Evolutionary conservation across 2,113 vertebrate species (phyloP), one percentile per base, ranked within the genome.

Genomic region (Phaetusa simplex): DNA sequence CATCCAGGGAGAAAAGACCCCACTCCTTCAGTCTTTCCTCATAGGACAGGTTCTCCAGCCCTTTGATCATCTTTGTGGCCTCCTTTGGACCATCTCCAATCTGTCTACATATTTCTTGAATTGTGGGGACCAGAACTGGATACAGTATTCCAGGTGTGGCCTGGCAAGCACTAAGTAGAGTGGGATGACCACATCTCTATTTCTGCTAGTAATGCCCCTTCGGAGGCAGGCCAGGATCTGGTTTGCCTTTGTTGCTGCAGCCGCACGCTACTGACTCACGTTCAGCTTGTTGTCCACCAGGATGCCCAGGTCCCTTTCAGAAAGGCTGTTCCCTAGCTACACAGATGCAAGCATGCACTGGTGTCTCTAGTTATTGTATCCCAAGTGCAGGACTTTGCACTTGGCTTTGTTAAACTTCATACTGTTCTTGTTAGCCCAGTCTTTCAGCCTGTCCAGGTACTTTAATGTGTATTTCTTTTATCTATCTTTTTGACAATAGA

Each of bases 71-170:
- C 29, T 40, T 55, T 47, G 29, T 64, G 18, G 30, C 36, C 3
- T 82, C 21, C 36, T 90, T 59, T 53, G 45, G 36, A 50, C 36
- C 1, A 2, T 59, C 49, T 73, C 43, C 11, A 43, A 8, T 36
- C 13, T 12, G 24, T 21, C 15, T 36, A 49, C 8, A 21, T 49
- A 36, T 38, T 69, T 43, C 53, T 56, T 32, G 50, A 64, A 47
- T 18, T 72, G 20, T 16, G 16, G n/a, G 15, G 24, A 42, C 24
- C n/a, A 49, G 34, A 84, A 67, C 9, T 53, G 23, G 17, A 27
- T 4, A 7, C 6, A 0, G 0, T 16, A 24, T 14, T 50, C 23
- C 43, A 45, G 21, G 12, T 47, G 4, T 0, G 1, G 40, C 30
- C 55, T 69, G 29, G 12, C 9, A 47, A 70, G 15, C 0, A 3